phyloP scores from a whole-genome alignment of 2,113 vertebrate genomes.

The Pungitius pungitius region DNA sequence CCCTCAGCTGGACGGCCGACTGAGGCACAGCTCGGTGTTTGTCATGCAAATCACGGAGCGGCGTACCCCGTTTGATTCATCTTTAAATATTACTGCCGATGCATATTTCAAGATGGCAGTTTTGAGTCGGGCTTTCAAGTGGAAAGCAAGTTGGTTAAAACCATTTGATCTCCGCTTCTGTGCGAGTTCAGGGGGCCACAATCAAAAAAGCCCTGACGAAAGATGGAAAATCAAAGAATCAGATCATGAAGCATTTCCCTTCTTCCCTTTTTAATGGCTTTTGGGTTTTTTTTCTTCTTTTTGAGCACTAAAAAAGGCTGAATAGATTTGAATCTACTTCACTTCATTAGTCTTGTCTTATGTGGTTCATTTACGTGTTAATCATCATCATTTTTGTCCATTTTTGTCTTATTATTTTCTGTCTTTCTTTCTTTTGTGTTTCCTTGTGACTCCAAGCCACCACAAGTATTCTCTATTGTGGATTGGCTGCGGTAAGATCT shows the following conservation, averaged over 20 bases:
- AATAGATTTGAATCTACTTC: constrained; percentile 62
- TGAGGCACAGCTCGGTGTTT: constrained; percentile 38
- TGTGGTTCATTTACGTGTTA: constrained; percentile 68
- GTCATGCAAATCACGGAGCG: constrained; percentile 49
- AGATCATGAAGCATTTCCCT: constrained; percentile 32
- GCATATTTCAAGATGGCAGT: constrained; percentile 40
- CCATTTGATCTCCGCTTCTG: constrained; percentile 40
- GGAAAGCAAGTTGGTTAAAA: constrained; percentile 21
- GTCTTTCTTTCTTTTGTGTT: constrained; percentile 49
- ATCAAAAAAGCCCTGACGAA: constrained; percentile 41
- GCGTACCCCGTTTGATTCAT: constrained; percentile 57
- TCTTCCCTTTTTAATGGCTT: constrained; percentile 41
- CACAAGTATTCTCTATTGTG: constrained; percentile 70
- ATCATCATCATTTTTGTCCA: constrained; percentile 65
- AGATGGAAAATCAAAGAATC: constrained; percentile 52
- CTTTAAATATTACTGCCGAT: constrained; percentile 44
- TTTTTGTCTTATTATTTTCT: constrained; percentile 60
- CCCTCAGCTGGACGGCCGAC: constrained; percentile 20
- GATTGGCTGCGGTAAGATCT: constrained; percentile 74
- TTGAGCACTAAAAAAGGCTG: constrained; percentile 35
- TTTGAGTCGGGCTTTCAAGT: constrained; percentile 32
- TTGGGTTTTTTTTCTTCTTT: constrained; percentile 18
- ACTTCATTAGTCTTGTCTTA: constrained; percentile 61
- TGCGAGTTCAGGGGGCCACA: constrained; percentile 20
- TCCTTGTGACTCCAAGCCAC: constrained; percentile 72